Evolutionary conservation across 2,888 invertebrate genomes (phyloP).

Genomic region (Hydraecia micacea): DNA sequence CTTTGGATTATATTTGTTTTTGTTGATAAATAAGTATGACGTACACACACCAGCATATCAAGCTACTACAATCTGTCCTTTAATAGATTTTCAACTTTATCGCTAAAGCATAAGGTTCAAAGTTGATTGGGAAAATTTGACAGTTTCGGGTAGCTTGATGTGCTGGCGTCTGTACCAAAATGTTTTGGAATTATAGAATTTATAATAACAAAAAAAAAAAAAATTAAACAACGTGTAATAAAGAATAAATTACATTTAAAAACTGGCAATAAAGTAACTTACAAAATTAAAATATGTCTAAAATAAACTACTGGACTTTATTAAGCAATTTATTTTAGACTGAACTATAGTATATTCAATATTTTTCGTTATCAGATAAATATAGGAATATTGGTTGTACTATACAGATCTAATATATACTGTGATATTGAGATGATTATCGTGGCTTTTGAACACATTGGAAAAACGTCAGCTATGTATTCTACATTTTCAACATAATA

Average conservation of each 20-base stretch:
- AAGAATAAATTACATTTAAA: conserved; percentile 50
- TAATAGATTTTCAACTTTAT: too few relatives aligned
- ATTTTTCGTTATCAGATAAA: conserved; percentile 4
- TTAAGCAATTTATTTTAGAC: not conserved
- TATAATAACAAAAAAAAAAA: conserved; percentile 15
- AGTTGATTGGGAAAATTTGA: too few relatives aligned
- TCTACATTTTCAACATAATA: not conserved
- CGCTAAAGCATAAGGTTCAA: too few relatives aligned
- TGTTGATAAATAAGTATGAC: too few relatives aligned
- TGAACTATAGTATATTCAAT: not conserved
- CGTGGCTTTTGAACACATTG: conserved; percentile 4
- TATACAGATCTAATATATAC: conserved; percentile 50
- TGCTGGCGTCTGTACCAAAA: not conserved
- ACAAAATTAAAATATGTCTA: conserved; percentile 52
- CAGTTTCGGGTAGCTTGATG: too few relatives aligned
- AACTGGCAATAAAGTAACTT: conserved; percentile 44
- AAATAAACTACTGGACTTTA: conserved; percentile 42
- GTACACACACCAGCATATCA: too few relatives aligned
- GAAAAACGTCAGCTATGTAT: not conserved
- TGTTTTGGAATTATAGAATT: conserved; percentile 1
- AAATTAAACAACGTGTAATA: conserved; percentile 55
- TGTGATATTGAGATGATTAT: not conserved
- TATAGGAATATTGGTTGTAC: conserved; percentile 56
- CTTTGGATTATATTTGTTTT: too few relatives aligned
- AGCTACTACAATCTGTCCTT: too few relatives aligned